Percentiles rank a stretch among this genome's conserved stretches.
Evolutionary conservation across 2,113 vertebrate genomes (phyloP).

Genomic region (Bubalus kerabau): DNA sequence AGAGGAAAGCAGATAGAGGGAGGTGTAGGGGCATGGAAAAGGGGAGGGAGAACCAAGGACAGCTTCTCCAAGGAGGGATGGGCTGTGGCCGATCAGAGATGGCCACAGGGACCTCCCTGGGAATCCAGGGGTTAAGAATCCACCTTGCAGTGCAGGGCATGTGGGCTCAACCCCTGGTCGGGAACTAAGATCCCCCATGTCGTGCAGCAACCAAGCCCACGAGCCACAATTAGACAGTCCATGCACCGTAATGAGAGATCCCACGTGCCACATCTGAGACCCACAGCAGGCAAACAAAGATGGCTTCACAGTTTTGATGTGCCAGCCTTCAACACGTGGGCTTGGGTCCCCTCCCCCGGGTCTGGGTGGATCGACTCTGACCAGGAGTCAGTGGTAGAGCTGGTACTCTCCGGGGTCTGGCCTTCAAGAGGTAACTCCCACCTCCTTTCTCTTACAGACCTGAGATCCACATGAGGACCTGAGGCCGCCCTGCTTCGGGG

Average conservation of each 20-base stretch:
- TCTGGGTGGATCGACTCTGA: background rate
- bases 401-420: background rate
- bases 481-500: background rate
- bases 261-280: rapidly evolving
- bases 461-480: rapidly evolving
- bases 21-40: rapidly evolving
- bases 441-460: background rate
- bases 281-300: background rate
- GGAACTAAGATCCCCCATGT: background rate
- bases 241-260: rapidly evolving
- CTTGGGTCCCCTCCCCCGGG: background rate
- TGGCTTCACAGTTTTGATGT: background rate
- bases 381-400: rapidly evolving
- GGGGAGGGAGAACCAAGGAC: background rate
- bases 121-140: background rate
- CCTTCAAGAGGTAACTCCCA: background rate
- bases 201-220: background rate
- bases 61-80: background rate
- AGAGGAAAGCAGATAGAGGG: background rate
- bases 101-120: background rate
- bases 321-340: background rate
- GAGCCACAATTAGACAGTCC: background rate
- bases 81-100: background rate
- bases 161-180: background rate
- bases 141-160: rapidly evolving